Base-by-base conservation (phyloP, 2,113 vertebrate species). In the Larimichthys crocea region DNA sequence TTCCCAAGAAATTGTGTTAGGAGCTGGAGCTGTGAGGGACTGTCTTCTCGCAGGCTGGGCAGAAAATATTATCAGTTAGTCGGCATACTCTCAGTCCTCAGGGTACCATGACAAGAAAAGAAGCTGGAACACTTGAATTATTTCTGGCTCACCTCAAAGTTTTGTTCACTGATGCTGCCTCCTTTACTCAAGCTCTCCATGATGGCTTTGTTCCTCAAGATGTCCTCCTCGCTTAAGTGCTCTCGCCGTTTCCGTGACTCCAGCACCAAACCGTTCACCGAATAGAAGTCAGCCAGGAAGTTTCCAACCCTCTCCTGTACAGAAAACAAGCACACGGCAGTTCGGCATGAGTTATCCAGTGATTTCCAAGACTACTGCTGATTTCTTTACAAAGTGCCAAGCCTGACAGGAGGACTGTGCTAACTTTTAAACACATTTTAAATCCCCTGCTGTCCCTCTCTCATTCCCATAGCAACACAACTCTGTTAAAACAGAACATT, bases 121-220 rank as follows among this genome's bases (percentile, higher is more conserved):
- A 29, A 67, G 44, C 14, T 2, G 14, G n/a, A 22, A 17, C 59
- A 35, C 0, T 42, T 8, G 6, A 42, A 35, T 46, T 61, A 5
- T 49, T 65, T 60, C 16, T 40, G 50, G 53, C 53, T 40, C 8
- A 99, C 98, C 97, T 99, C 98, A 78, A 98, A 99, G 67, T 96
- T 99, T 79, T 99, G 98, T 81, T 99, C 98, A 83, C 97, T 96
- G 85, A 99, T 93, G 91, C 96, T 96, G 77, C 97, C 98, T 35
- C 97, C 98, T 95, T 99, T 99, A 78, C 98, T 99, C 76, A 99
- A 92, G 88, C 98, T 99, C 95, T 99, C 98, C 98, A 99, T 98
- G 89, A 99, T 98, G 56, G 98, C 98, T 92, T 99, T 99, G 83
- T 99, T 99, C 86, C 98, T 96, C 92, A 99, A 92, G 85, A 99